These are phyloP conservation scores for Anguilla anguilla DNA, from an alignment of 2,797 vertebrate species.

Conservation along the genomic window DNA sequence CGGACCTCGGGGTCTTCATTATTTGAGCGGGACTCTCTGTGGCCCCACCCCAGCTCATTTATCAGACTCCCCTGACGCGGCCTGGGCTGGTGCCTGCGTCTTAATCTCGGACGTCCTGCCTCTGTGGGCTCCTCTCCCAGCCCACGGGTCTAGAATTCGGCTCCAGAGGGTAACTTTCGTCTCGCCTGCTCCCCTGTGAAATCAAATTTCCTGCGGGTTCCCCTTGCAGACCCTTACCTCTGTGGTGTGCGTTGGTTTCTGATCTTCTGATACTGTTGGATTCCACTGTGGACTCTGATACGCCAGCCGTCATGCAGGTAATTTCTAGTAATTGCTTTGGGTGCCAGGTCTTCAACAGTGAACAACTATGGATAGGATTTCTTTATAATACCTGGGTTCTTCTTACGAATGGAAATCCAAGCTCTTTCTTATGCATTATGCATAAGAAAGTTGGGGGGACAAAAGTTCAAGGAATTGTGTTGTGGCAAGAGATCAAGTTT, in stretches of 20 bases:
- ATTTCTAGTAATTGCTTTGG: not conserved
- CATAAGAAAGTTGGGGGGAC: not conserved
- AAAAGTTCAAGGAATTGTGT: not conserved
- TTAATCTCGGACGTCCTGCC: not conserved
- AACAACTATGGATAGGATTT: not conserved
- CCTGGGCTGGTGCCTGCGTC: not conserved
- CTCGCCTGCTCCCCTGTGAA: not conserved
- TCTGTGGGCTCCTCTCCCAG: not conserved
- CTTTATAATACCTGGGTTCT: not conserved
- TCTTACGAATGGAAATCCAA: not conserved
- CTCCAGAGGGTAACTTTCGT: not conserved
- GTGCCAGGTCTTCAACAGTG: not conserved
- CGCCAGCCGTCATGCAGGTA: not conserved
- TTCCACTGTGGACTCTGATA: not conserved
- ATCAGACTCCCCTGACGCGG: not conserved
- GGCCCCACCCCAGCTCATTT: not conserved
- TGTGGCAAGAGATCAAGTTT: not conserved
- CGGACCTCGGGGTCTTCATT: conserved; percentile 46
- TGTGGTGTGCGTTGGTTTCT: not conserved
- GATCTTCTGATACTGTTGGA: not conserved
- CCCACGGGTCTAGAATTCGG: not conserved
- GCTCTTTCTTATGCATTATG: not conserved
- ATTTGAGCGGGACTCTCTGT: conserved; percentile 13
- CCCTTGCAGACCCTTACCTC: not conserved
- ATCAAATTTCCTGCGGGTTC: not conserved